Conservation (phyloP, 2,797 vertebrate species). For the Micropoecilia bifurca region DNA sequence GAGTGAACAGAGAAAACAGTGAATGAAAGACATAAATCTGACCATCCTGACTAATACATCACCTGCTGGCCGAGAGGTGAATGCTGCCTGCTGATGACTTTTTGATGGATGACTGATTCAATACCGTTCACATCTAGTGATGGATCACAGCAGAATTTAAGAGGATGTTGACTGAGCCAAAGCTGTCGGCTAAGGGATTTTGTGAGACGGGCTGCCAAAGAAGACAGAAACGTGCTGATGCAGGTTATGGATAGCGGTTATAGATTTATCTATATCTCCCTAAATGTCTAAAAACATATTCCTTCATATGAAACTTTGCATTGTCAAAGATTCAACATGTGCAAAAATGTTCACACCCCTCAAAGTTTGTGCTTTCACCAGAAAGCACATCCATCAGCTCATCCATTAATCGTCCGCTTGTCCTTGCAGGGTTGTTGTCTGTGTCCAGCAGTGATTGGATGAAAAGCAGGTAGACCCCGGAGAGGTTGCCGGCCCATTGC, state of each 20-base stretch:
- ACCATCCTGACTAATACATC: conserved; percentile 39
- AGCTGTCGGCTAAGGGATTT: conserved; percentile 54
- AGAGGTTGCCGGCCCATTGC: background rate
- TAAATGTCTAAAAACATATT: background rate
- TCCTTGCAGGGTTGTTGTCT: background rate
- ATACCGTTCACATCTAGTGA: conserved; percentile 44
- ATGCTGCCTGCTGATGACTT: conserved; percentile 67
- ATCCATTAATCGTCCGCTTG: background rate
- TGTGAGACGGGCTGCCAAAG: conserved; percentile 12
- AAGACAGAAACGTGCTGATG: conserved; percentile 41
- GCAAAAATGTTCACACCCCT: background rate
- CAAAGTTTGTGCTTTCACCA: background rate
- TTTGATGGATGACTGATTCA: conserved; percentile 69
- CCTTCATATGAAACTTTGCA: background rate
- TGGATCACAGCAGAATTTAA: conserved; percentile 41
- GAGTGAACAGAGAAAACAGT: conserved; percentile 14
- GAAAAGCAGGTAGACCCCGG: background rate
- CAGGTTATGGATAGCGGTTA: conserved; percentile 19
- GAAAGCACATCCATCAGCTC: too few species aligned
- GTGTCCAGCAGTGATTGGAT: background rate
- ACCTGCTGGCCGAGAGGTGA: conserved; percentile 44
- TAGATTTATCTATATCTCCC: background rate
- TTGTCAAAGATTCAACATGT: background rate
- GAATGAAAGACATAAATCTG: conserved; percentile 61
- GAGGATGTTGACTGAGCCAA: conserved; percentile 20